Evolutionary conservation across 1,140 invertebrate species (phyloP).

Genomic region (Drosophila yakuba): DNA sequence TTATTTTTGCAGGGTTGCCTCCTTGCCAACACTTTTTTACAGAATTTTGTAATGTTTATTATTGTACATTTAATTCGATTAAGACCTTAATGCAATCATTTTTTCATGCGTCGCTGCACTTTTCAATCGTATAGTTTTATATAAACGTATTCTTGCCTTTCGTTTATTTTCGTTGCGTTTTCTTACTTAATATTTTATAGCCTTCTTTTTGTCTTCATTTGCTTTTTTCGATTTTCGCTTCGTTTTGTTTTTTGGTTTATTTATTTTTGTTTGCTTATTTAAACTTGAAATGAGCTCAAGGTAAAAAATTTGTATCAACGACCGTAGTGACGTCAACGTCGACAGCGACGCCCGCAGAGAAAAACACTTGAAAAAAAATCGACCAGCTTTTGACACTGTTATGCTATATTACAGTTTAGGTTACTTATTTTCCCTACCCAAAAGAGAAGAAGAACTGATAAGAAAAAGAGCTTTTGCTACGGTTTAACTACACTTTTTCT

Average conservation of each 20-base stretch:
- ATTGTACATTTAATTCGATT: too few species aligned
- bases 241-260: slow-evolving; percentile 25
- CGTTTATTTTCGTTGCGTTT: slow-evolving; percentile 2
- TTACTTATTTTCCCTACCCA: neutral
- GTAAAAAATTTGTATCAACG: slow-evolving; percentile 72
- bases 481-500: slow-evolving; percentile 4
- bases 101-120: too few species aligned
- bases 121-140: neutral
- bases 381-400: slow-evolving; percentile 2
- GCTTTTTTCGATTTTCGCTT: slow-evolving; percentile 32
- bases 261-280: slow-evolving; percentile 57
- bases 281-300: slow-evolving; percentile 80
- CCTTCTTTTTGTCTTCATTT: slow-evolving; percentile 14
- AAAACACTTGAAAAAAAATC: slow-evolving; percentile 15
- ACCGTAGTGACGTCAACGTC: slow-evolving; percentile 38
- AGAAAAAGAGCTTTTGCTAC: neutral
- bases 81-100: too few species aligned
- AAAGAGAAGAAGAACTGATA: slow-evolving; percentile 1
- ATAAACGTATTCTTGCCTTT: neutral
- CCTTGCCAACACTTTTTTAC: too few species aligned
- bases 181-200: slow-evolving; percentile 14
- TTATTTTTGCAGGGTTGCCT: neutral
- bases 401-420: neutral
- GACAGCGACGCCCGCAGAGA: slow-evolving; percentile 10
- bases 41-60: too few species aligned